These are phyloP conservation scores for Oriolus oriolus DNA, from an alignment of 2,113 vertebrate species.

Conservation along the genomic window DNA sequence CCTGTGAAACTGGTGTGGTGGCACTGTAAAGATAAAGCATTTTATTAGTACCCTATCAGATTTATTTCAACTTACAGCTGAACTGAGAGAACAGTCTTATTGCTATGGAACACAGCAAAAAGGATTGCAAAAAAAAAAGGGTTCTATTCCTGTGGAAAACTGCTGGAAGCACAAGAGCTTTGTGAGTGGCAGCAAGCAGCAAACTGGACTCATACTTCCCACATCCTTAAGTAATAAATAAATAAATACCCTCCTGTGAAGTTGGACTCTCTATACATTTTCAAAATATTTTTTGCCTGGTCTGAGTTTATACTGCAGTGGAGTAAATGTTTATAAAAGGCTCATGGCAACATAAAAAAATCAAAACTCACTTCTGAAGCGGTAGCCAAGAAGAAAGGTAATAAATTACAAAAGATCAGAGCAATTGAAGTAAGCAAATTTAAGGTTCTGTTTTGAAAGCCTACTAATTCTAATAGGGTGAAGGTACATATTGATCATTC, in stretches of 20 bases:
- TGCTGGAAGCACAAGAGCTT: not conserved
- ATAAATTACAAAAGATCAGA: not conserved
- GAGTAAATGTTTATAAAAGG: not conserved
- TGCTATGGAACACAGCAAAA: not conserved
- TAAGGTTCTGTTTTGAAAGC: not conserved
- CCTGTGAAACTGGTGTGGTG: not conserved
- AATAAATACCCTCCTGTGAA: not conserved
- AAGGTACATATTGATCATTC: not conserved
- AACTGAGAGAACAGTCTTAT: not conserved
- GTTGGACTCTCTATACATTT: not conserved
- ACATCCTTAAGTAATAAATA: not conserved
- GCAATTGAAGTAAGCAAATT: not conserved
- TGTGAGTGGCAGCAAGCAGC: not conserved
- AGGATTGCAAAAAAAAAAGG: not conserved
- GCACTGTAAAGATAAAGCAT: not conserved
- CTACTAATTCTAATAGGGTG: not conserved
- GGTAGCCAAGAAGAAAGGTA: not conserved
- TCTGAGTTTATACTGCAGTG: not conserved
- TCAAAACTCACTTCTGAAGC: not conserved
- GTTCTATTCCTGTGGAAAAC: not conserved
- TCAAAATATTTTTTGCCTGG: not conserved
- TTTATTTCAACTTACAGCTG: not conserved
- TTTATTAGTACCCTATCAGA: rapidly evolving
- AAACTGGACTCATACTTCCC: not conserved
- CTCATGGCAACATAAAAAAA: not conserved